These are phyloP conservation scores for Graphium colonna DNA, from an alignment of 2,888 invertebrate species.

Conservation along the genomic window DNA sequence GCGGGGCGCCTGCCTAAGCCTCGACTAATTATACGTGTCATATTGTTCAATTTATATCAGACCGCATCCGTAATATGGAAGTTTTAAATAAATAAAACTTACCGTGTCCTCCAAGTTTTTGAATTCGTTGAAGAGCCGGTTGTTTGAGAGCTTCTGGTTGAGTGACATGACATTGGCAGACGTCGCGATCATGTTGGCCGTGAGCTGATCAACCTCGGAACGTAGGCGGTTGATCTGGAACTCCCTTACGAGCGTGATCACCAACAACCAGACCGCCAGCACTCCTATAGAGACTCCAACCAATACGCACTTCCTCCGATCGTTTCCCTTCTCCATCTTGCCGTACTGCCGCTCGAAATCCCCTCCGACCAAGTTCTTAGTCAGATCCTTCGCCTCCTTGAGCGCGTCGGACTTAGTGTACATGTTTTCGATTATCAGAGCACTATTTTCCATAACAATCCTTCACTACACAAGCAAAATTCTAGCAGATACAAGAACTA, in stretches of 20 bases:
- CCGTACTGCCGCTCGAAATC: constrained; percentile 67
- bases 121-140: constrained; percentile 59
- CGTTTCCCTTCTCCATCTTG: constrained; percentile 46
- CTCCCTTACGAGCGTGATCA: constrained; percentile 59
- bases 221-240: constrained; percentile 56
- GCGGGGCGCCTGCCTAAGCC: too few species aligned
- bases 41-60: constrained; percentile 18
- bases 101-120: constrained; percentile 67
- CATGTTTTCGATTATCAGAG: constrained; percentile 61
- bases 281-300: constrained; percentile 42
- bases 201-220: constrained; percentile 60
- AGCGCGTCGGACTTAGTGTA: constrained; percentile 58
- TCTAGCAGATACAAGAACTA: constrained; percentile 41
- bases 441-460: constrained; percentile 66
- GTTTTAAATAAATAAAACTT: constrained; percentile 43
- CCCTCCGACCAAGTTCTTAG: constrained; percentile 69
- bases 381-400: constrained; percentile 62
- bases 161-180: constrained; percentile 58
- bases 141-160: constrained; percentile 57
- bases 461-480: constrained; percentile 51
- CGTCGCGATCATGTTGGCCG: constrained; percentile 59
- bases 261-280: constrained; percentile 53
- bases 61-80: constrained; percentile 22
- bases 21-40: constrained; percentile 18
- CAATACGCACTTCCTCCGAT: constrained; percentile 48